Evolutionary conservation across 1,140 invertebrate genomes (phyloP), one percentile per base, ranked within the genome.

Genomic region (Aphelinus certus): DNA sequence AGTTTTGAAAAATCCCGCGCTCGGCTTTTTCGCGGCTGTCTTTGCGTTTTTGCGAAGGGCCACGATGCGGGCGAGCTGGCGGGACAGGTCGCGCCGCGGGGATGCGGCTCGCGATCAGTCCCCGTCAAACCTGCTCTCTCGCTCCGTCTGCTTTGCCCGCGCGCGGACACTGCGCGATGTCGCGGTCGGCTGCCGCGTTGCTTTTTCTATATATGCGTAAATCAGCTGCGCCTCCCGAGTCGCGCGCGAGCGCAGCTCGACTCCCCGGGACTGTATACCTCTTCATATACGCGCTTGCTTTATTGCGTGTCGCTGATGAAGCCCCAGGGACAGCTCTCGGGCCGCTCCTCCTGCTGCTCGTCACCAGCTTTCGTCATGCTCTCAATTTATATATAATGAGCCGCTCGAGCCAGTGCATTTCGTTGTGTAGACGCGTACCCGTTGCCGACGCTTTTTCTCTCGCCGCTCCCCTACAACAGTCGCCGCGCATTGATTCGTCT

Each of bases 51-150:
- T 26, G 26, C 26, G 26, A 26, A 26, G 26, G 26, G 26, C 26
- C 26, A 26, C 26, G 26, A 26, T 26, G 26, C 26, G 26, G 26
- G 26, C 26, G 26, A 26, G 26, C 26, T 26, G 26, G 26, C 26
- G 26, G 26, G 26, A 26, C 26, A 26, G 26, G 26, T 26, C 26
- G 26, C 26, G 26, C 26, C 26, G 26, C 26, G 26, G 26, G 26
- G 26, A 26, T 26, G 26, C 26, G 26, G 26, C 26, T 26, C 26
- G 26, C 80, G 78, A 81, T 81, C 80, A 81, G 80, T 75, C 63
- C 79, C 80, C 78, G 80, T 81, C 79, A 81, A 81, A 81, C 80
- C 79, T 78, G 78, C 80, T 79, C 71, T 73, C 26, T 26, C 26
- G 26, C 26, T 26, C 26, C 26, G 26, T 26, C 26, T 26, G 26